Evolutionary conservation across 2,113 vertebrate species (phyloP).

Genomic region (Spea bombifrons): DNA sequence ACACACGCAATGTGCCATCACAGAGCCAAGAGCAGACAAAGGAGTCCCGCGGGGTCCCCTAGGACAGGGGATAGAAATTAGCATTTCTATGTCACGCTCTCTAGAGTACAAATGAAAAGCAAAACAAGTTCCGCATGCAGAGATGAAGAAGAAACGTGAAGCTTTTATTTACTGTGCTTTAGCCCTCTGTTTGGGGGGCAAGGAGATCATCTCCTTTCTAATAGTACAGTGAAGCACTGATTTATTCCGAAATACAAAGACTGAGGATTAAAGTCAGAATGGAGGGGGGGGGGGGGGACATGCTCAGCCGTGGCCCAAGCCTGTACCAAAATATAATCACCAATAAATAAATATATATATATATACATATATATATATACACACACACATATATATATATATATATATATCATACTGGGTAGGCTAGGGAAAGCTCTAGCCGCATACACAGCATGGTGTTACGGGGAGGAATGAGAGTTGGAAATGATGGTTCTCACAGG

Average conservation of each 20-base stretch:
- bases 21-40: constrained; percentile 50
- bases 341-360: too few relatives aligned
- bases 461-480: too few relatives aligned
- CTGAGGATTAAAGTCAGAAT: fast-evolving
- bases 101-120: constrained; percentile 26
- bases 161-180: not conserved
- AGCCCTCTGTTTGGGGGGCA: not conserved
- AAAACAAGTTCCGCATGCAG: constrained; percentile 13
- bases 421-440: too few relatives aligned
- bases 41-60: constrained; percentile 29
- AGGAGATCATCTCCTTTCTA: not conserved
- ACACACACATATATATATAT: too few relatives aligned
- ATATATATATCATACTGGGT: too few relatives aligned
- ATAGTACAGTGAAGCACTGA: not conserved
- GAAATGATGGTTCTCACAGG: too few relatives aligned
- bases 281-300: not conserved
- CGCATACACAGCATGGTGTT: too few relatives aligned
- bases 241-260: not conserved
- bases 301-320: not conserved
- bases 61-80: not conserved
- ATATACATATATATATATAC: too few relatives aligned
- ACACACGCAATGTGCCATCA: constrained; percentile 36
- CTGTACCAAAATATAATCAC: too few relatives aligned
- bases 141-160: constrained; percentile 21
- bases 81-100: constrained; percentile 44